A percentile compares a stretch with the other conserved stretches of the same genome.
Evolutionary conservation across 2,797 vertebrate species (phyloP).

Genomic region (Myiothlypis chrysogaster): DNA sequence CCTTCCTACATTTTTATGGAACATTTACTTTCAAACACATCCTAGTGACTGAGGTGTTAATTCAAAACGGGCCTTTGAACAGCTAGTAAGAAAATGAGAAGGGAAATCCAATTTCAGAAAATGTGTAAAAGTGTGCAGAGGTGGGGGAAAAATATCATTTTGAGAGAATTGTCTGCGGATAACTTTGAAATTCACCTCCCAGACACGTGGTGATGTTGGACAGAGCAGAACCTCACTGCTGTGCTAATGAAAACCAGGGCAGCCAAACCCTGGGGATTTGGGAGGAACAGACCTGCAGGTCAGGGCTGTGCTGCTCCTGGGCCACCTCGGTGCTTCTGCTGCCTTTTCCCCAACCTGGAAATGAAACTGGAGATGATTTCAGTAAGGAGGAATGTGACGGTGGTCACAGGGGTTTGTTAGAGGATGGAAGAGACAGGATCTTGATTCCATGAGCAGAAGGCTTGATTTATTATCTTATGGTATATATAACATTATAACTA

Average conservation of each 20-base stretch:
- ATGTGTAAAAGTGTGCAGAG: not conserved
- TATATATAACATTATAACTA: too few species aligned
- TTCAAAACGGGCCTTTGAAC: not conserved
- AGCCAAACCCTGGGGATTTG: not conserved
- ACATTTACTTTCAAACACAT: constrained; percentile 61
- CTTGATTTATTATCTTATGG: too few species aligned
- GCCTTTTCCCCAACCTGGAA: not conserved
- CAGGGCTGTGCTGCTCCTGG: not conserved
- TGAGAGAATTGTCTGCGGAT: not conserved
- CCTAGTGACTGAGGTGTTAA: not conserved
- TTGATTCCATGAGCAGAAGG: too few species aligned
- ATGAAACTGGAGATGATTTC: not conserved
- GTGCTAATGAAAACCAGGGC: accelerated
- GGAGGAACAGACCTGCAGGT: not conserved
- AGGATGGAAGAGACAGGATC: too few species aligned
- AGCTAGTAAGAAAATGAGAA: constrained; percentile 19
- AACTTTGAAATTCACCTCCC: not conserved
- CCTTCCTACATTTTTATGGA: constrained; percentile 39
- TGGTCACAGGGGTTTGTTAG: too few species aligned
- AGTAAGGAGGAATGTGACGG: not conserved
- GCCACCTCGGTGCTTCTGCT: accelerated
- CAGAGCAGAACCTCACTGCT: not conserved
- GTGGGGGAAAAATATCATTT: not conserved
- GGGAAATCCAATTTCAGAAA: constrained; percentile 24
- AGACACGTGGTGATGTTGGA: not conserved